phyloP scores from a whole-genome alignment of 2,888 invertebrate species.

The Spilarctia lutea region DNA sequence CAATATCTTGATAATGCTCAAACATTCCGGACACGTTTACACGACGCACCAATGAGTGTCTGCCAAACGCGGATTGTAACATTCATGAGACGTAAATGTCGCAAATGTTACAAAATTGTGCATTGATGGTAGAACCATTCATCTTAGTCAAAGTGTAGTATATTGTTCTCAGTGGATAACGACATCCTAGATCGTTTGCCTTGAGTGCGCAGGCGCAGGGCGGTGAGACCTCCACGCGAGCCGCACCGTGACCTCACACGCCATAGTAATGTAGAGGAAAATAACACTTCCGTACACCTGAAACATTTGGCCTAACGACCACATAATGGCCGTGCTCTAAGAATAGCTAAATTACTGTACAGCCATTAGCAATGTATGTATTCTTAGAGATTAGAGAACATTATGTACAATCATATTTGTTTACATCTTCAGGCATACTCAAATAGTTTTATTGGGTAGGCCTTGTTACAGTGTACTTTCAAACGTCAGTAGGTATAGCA shows the following conservation, averaged over 20 bases:
- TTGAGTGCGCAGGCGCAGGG: constrained; percentile 39
- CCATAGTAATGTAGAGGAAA: constrained; percentile 57
- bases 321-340: constrained; percentile 28
- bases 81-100: constrained; percentile 10
- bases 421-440: neutral
- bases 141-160: constrained; percentile 44
- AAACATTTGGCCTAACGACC: constrained; percentile 43
- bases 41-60: neutral
- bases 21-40: constrained; percentile 21
- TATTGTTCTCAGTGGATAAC: constrained; percentile 30
- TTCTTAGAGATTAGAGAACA: neutral
- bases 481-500: too few relatives aligned
- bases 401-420: neutral
- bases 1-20: constrained; percentile 18
- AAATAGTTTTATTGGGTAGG: too few relatives aligned
- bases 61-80: constrained; percentile 18
- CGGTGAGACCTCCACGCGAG: constrained; percentile 40
- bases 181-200: constrained; percentile 41
- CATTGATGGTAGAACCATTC: constrained; percentile 31
- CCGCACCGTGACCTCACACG: constrained; percentile 55
- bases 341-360: constrained; percentile 22
- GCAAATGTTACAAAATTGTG: constrained; percentile 26
- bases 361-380: constrained; percentile 2
- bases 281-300: constrained; percentile 57
- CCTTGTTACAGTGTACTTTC: too few relatives aligned